These are phyloP conservation scores for Lithophane socia DNA, from an alignment of 2,888 invertebrate species.

Conservation along the genomic window DNA sequence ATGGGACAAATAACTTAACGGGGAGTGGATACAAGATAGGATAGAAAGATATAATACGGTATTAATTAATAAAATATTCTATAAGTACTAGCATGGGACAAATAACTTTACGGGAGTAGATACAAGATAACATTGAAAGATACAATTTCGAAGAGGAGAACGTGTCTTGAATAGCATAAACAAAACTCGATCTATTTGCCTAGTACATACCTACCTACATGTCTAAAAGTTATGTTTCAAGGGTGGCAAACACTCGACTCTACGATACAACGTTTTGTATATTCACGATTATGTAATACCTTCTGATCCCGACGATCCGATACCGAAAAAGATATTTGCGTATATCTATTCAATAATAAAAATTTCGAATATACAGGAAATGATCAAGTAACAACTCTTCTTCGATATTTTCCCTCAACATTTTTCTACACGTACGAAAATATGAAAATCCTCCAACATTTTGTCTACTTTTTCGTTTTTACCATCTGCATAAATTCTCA, in stretches of 20 bases:
- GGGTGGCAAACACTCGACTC: constrained; percentile 7
- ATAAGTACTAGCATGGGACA: background rate
- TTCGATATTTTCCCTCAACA: background rate
- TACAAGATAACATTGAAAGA: background rate
- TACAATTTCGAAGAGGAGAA: constrained; percentile 28
- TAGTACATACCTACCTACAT: background rate
- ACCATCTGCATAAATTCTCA: constrained; percentile 18
- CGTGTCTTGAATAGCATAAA: constrained; percentile 36
- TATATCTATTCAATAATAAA: constrained; percentile 19
- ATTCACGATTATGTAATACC: constrained; percentile 17
- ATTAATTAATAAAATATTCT: constrained; percentile 20
- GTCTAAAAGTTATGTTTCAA: background rate
- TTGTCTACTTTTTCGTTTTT: background rate
- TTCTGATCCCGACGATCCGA: constrained; percentile 26
- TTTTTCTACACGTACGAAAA: constrained; percentile 11
- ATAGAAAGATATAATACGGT: constrained; percentile 15
- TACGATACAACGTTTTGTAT: constrained; percentile 1
- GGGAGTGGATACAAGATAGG: background rate
- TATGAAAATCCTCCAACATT: background rate
- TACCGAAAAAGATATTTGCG: constrained; percentile 22
- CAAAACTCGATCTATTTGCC: constrained; percentile 25
- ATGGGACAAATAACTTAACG: background rate
- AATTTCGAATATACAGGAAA: constrained; percentile 12
- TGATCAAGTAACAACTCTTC: constrained; percentile 4
- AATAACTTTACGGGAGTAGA: background rate